Evolutionary conservation across 1,140 invertebrate species (phyloP), one percentile per base, ranked within the genome.

Genomic region (Brevipalpus yothersi): DNA sequence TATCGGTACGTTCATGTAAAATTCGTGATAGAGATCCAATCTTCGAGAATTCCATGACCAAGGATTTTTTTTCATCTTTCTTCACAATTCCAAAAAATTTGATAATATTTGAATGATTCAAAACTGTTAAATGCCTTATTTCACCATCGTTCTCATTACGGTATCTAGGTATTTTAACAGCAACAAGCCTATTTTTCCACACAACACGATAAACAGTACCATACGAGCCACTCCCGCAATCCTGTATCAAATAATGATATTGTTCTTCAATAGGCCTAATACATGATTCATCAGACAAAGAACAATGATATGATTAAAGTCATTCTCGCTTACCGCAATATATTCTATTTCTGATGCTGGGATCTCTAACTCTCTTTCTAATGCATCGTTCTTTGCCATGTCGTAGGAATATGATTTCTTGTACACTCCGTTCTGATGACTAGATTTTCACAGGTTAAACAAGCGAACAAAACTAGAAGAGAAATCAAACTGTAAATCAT

Each of bases 11-110:
- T 53, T 80, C 80, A 74, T 95, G 90, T 4, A 95, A 74, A 56
- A 94, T 86, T 82, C 31, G 31, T 31, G 31, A 31, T 15, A 97
- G 73, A 5, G 90, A 94, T 42, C 92, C 92, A 60, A 87, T 86
- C 75, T 96, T 91, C 7, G 91, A 91, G 78, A 88, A 96, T 71
- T 97, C 92, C 89, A 97, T 95, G 11, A 96, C 85, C 31, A 31
- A 5, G 71, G 86, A 93, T 54, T 80, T 76, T 31, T 31, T 31
- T 31, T 5, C 5, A 5, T 60, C 59, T 12, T 21, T 21, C 17
- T 67, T 69, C 67, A 84, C 90, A 5, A 86, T 87, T 60, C 89
- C 91, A 77, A 90, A 89, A n/a, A 96, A 70, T 66, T 82, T 82
- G 39, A 96, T 85, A 67, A 97, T 97, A 72, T 96, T 96, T 7